A percentile compares a stretch with the other conserved stretches of the same genome.
These are phyloP conservation scores for Subacronicta megacephala DNA, from an alignment of 2,888 invertebrate genomes.

Conservation along the genomic window DNA sequence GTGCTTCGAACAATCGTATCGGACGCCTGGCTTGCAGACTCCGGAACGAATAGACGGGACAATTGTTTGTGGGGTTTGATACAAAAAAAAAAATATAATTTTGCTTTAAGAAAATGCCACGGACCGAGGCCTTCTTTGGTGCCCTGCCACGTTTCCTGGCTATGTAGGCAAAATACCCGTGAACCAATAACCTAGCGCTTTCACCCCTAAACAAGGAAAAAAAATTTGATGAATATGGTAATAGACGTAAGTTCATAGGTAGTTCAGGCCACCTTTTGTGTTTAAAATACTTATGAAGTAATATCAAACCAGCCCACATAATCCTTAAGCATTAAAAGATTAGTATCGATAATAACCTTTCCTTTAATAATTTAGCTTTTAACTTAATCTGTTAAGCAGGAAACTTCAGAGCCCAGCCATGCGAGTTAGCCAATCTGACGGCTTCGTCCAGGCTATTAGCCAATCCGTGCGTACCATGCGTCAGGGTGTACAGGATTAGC, in stretches of 20 bases:
- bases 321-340: not conserved
- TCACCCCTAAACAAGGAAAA: too few species aligned
- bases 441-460: slow-evolving; percentile 28
- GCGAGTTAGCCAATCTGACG: slow-evolving; percentile 37
- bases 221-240: too few species aligned
- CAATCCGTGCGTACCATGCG: slow-evolving; percentile 19
- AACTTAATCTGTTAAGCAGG: slow-evolving; percentile 34
- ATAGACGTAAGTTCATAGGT: too few species aligned
- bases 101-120: too few species aligned
- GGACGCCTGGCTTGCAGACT: slow-evolving; percentile 58
- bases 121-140: too few species aligned
- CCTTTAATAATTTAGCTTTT: slow-evolving; percentile 17
- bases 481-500: slow-evolving; percentile 30
- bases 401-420: slow-evolving; percentile 17
- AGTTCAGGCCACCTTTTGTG: too few species aligned
- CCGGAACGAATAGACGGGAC: slow-evolving; percentile 42
- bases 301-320: not conserved
- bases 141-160: too few species aligned
- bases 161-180: too few species aligned
- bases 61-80: not conserved
- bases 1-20: slow-evolving; percentile 79
- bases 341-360: not conserved
- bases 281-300: not conserved
- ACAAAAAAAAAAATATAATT: too few species aligned
- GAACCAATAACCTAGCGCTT: too few species aligned